Evolutionary conservation across 1,140 invertebrate species (phyloP), one percentile per base, ranked within the genome.

Genomic region (Elymnias hypermnestra): DNA sequence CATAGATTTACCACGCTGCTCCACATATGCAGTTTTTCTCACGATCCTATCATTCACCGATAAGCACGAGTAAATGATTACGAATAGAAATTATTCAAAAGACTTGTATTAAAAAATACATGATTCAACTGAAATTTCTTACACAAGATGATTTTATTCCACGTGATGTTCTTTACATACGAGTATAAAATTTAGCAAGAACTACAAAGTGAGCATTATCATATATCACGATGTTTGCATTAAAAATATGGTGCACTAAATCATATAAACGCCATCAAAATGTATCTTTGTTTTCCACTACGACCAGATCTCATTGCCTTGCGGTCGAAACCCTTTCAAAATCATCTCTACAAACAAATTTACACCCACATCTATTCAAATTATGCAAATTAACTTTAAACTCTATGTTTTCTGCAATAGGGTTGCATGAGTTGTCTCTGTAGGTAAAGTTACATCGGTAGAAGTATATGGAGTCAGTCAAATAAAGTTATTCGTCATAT

Each of bases 401-500:
- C 49, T 38, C 28, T 71, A 64, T 45, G 0, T 3, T 0, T 0
- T 5, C 7, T 3, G 2, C 0, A 15, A 19, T 51, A 55, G 53
- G 31, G 39, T 38, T 3, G 0, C 2, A 17, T 1, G n/a, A 14
- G 7, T 6, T 35, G 23, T 36, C 0, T 10, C 14, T 7, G 19
- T 5, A 3, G 5, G 43, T 18, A 57, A 37, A 19, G 22, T 10
- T 26, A 48, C 35, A 17, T 59, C 68, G 51, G 71, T 58, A 31
- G 43, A 57, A 66, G 46, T 68, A 77, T 77, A 79, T 83, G 72
- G 73, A 77, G 63, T 65, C 68, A 62, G 68, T 67, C 65, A 81
- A 81, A 83, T 83, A 71, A 83, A 83, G 79, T 52, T 71, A 77
- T 83, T 71, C 62, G 72, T 83, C 79, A 73, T 57, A 55, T 71